Percentiles rank a stretch among this genome's conserved stretches.
phyloP scores from a whole-genome alignment of 1,140 invertebrate genomes.

The Chionoecetes opilio region DNA sequence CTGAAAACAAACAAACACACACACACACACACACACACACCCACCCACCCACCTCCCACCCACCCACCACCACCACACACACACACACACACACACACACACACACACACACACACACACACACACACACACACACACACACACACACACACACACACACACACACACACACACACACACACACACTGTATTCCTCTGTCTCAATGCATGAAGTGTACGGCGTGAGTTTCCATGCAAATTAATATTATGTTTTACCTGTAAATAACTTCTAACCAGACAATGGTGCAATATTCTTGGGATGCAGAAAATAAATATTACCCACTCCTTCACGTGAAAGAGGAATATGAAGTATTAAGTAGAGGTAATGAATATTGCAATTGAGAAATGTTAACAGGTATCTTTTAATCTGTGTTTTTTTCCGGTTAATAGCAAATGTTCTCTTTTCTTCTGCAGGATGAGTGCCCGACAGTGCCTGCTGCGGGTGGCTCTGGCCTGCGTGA shows the following conservation, averaged over 20 bases:
- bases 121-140: background rate
- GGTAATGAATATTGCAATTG: too few species aligned
- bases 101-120: slow-evolving; percentile 18
- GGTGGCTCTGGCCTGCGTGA: slow-evolving; percentile 39
- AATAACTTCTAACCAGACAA: too few species aligned
- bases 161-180: background rate
- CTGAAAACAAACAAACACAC: background rate
- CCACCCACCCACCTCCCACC: background rate
- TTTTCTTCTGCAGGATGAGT: slow-evolving; percentile 17
- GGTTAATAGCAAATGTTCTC: background rate
- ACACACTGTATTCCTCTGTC: too few species aligned
- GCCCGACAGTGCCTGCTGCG: slow-evolving; percentile 34
- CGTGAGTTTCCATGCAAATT: too few species aligned
- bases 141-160: background rate
- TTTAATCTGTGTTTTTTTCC: background rate
- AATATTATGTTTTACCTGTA: too few species aligned
- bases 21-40: slow-evolving; percentile 27
- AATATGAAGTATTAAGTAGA: too few species aligned
- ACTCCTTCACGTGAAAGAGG: too few species aligned
- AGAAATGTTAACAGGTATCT: too few species aligned
- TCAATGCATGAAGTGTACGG: too few species aligned
- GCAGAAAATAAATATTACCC: too few species aligned
- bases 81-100: slow-evolving; percentile 27
- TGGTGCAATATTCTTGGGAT: too few species aligned
- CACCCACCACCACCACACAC: background rate